Conservation (phyloP, 2,113 vertebrate genomes). For the Brevimyrus niger region DNA sequence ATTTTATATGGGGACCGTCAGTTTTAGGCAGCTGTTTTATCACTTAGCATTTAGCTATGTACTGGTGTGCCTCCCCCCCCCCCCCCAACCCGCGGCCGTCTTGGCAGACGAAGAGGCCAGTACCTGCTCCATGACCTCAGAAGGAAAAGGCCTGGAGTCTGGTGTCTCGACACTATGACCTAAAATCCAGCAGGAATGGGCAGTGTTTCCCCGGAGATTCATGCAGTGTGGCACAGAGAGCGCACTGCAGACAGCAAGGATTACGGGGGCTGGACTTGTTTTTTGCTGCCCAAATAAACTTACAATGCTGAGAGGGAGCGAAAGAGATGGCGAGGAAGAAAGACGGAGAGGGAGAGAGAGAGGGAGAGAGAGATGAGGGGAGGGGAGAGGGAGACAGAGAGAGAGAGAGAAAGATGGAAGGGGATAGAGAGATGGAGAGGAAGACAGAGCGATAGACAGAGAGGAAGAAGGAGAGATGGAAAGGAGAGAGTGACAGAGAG, state of each 20-base stretch:
- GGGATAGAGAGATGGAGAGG: not conserved
- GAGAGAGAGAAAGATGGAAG: not conserved
- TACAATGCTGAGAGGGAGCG: slow-evolving; percentile 37
- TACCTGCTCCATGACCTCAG: slow-evolving; percentile 3
- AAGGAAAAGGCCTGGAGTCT: slow-evolving; percentile 8
- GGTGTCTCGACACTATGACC: slow-evolving; percentile 35
- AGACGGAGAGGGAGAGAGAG: not conserved
- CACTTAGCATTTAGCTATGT: not conserved
- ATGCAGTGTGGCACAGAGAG: slow-evolving; percentile 46
- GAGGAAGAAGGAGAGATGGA: slow-evolving; percentile 25
- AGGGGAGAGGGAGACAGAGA: not conserved
- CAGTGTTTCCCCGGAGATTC: slow-evolving; percentile 48
- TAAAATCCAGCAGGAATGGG: slow-evolving; percentile 41
- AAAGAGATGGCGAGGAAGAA: not conserved
- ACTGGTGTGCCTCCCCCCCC: not conserved
- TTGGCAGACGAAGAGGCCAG: not conserved
- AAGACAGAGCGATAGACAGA: not conserved
- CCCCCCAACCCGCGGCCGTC: not conserved
- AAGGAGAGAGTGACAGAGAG: slow-evolving; percentile 9
- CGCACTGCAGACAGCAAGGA: slow-evolving; percentile 50
- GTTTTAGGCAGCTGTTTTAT: not conserved
- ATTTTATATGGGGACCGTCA: not conserved
- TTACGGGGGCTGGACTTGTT: slow-evolving; percentile 54
- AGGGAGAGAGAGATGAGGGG: not conserved
- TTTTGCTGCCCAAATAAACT: slow-evolving; percentile 57